Conservation (phyloP, 1,140 invertebrate species). For the Tenebrio molitor region DNA sequence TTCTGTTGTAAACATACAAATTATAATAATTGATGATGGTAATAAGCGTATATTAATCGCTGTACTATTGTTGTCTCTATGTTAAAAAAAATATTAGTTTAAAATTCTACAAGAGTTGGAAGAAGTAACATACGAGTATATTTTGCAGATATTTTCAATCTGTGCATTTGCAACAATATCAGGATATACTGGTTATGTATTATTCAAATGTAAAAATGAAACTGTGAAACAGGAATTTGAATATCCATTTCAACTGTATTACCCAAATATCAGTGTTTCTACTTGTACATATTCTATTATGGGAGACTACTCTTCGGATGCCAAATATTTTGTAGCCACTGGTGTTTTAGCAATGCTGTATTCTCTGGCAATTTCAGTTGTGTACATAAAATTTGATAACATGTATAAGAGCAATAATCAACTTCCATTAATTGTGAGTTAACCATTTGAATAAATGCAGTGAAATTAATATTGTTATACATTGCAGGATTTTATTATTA, state of each 20-base stretch:
- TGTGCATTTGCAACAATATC: slow-evolving; percentile 73
- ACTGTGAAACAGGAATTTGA: slow-evolving; percentile 51
- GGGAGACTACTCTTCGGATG: slow-evolving; percentile 72
- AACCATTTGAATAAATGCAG: background rate
- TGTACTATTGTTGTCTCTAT: too few species aligned
- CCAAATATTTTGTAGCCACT: slow-evolving; percentile 79
- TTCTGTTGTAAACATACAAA: slow-evolving; percentile 42
- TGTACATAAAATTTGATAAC: slow-evolving; percentile 75
- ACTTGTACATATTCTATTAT: slow-evolving; percentile 50
- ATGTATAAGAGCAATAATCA: slow-evolving; percentile 72
- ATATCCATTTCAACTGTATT: slow-evolving; percentile 61
- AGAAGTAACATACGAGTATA: too few species aligned
- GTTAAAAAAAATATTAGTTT: too few species aligned
- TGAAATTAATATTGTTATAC: background rate
- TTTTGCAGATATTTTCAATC: slow-evolving; percentile 70
- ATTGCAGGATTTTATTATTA: slow-evolving; percentile 75
- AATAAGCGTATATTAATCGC: too few species aligned
- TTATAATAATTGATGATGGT: too few species aligned
- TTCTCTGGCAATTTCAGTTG: slow-evolving; percentile 70
- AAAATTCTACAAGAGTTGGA: too few species aligned
- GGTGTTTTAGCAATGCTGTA: slow-evolving; percentile 78
- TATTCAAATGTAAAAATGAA: slow-evolving; percentile 48
- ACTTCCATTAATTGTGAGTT: slow-evolving; percentile 65
- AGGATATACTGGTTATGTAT: slow-evolving; percentile 65
- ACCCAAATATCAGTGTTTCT: slow-evolving; percentile 27